phyloP scores from a whole-genome alignment of 1,140 invertebrate species.

The Orius laevigatus region DNA sequence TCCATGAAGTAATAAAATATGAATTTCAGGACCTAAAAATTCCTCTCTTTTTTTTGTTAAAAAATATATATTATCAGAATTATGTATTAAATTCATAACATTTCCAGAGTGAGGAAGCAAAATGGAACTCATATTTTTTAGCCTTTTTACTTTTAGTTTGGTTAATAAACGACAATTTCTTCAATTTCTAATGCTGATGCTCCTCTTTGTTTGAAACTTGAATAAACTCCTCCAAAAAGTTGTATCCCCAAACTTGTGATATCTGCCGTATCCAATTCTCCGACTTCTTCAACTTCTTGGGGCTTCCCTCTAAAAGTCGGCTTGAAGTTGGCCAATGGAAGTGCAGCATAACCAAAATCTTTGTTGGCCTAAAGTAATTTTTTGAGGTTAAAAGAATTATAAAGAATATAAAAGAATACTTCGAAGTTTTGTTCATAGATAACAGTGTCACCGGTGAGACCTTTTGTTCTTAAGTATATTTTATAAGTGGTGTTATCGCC shows the following conservation, averaged over 20 bases:
- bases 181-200: slow-evolving; percentile 48
- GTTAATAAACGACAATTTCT: too few relatives aligned
- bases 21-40: too few relatives aligned
- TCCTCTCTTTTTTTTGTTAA: too few relatives aligned
- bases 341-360: slow-evolving; percentile 31
- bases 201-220: slow-evolving; percentile 42
- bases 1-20: too few relatives aligned
- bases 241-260: slow-evolving; percentile 48
- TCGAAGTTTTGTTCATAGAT: slow-evolving; percentile 48
- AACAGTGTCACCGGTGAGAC: slow-evolving; percentile 32
- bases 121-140: too few relatives aligned
- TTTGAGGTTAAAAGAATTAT: too few relatives aligned
- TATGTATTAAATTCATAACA: too few relatives aligned
- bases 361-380: too few relatives aligned
- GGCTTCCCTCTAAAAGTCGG: slow-evolving; percentile 42
- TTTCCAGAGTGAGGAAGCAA: too few relatives aligned
- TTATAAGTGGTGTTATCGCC: slow-evolving; percentile 38
- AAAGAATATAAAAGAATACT: too few relatives aligned
- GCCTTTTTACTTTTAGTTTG: too few relatives aligned
- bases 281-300: slow-evolving; percentile 32
- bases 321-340: slow-evolving; percentile 40
- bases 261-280: slow-evolving; percentile 34
- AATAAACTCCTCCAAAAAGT: slow-evolving; percentile 49
- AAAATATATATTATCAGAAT: too few relatives aligned
- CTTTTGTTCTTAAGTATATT: slow-evolving; percentile 41